Conservation (phyloP, 2,888 invertebrate genomes). For the Aromia moschata region DNA sequence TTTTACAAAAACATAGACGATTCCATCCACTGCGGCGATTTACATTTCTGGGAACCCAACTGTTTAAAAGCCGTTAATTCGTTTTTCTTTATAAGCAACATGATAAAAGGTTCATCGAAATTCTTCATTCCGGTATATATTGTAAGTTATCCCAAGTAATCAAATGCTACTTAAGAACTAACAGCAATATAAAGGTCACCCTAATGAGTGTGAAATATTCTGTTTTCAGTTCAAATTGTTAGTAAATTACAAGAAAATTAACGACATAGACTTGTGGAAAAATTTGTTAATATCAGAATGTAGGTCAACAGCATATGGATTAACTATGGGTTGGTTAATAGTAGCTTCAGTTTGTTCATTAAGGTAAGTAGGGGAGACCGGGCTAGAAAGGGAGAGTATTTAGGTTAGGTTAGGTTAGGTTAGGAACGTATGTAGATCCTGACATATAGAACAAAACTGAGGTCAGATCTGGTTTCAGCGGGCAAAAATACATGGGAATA, state of each 20-base stretch:
- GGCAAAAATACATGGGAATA: too few relatives aligned
- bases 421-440: too few relatives aligned
- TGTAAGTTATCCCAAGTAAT: conserved; percentile 41
- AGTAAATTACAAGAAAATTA: conserved; percentile 66
- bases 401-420: too few relatives aligned
- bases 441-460: too few relatives aligned
- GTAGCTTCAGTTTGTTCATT: conserved; percentile 67
- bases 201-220: too few relatives aligned
- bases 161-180: background rate
- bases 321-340: conserved; percentile 64
- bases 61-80: conserved; percentile 38
- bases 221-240: conserved; percentile 66
- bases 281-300: conserved; percentile 65
- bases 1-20: conserved; percentile 42
- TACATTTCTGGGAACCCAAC: conserved; percentile 45
- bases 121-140: conserved; percentile 51
- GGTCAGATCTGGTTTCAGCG: too few relatives aligned
- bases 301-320: conserved; percentile 66
- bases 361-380: conserved; percentile 65
- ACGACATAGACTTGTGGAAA: conserved; percentile 62
- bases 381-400: too few relatives aligned
- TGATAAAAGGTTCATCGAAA: conserved; percentile 43
- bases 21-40: conserved; percentile 36
- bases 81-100: conserved; percentile 12
- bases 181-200: background rate